phyloP scores from a whole-genome alignment of 2,113 vertebrate genomes.

The Oenanthe oenanthe region DNA sequence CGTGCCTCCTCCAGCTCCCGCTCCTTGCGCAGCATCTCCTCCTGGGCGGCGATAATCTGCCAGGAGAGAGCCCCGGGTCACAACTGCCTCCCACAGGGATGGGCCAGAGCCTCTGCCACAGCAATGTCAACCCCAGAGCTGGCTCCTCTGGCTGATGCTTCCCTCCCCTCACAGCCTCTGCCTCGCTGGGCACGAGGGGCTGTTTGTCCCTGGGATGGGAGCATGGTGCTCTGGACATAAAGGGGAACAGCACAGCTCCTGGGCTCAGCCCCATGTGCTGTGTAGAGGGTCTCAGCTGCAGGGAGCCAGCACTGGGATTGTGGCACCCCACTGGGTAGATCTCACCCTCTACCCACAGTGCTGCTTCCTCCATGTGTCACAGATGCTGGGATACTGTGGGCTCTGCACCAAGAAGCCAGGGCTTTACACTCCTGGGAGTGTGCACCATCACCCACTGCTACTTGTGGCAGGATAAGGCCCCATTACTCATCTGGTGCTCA shows the following conservation, averaged over 20 bases:
- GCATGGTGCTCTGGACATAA: rapidly evolving
- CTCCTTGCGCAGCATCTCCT: slow-evolving; percentile 98
- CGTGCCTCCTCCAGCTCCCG: slow-evolving; percentile 92
- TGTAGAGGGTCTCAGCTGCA: background rate
- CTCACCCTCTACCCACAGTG: background rate
- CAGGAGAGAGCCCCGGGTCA: background rate
- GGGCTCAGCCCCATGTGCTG: rapidly evolving
- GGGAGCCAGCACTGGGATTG: background rate
- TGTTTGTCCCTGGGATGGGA: background rate
- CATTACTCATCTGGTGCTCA: rapidly evolving
- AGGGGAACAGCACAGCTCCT: background rate
- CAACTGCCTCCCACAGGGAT: background rate
- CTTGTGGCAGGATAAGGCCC: background rate
- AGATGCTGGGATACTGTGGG: background rate
- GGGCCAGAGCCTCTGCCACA: background rate
- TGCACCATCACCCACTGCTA: background rate
- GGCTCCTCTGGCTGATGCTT: background rate
- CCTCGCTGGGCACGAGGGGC: background rate
- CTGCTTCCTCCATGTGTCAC: background rate
- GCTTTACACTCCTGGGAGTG: background rate
- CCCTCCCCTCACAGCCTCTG: background rate
- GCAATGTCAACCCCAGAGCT: background rate
- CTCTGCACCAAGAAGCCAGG: background rate
- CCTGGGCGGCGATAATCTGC: slow-evolving; percentile 97
- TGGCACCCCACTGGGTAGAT: background rate